Evolutionary conservation across 1,140 invertebrate genomes (phyloP), one percentile per base, ranked within the genome.

Genomic region (Tetragonula clypearis): DNA sequence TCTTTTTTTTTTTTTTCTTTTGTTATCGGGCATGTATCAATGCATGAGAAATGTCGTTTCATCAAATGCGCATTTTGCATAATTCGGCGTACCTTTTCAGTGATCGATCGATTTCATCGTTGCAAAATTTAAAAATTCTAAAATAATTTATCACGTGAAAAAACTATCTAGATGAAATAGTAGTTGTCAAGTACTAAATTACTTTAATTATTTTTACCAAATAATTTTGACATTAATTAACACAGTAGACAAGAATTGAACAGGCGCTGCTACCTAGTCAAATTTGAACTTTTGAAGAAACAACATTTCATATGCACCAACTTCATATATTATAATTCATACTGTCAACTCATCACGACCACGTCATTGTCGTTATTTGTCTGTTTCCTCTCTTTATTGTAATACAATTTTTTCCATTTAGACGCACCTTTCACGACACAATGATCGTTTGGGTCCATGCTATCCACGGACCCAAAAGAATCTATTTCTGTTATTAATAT

Each of bases 1-100:
- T 81, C 17, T 21, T 62, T 73, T 53, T 72, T 81, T 81, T 26
- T 72, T 65, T 65, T 14, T 65, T n/a, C 5, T 65, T 26, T 30
- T 35, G 26, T 15, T 35, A 56, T 65, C 26, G 17, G 53, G 5
- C 2, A 35, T 35, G 3, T 35, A 35, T 17, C 8, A 14, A 30
- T 30, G 19, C n/a, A 62, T 5, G 60, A n/a, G n/a, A 62, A n/a
- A 62, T n/a, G 23, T 12, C 23, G 23, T 12, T 12, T 23, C 60
- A 23, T 4, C 60, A 62, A 62, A 14, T 62, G n/a, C n/a, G n/a
- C n/a, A 62, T 62, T 62, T 62, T 30, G 23, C 12, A 62, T 23
- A 23, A 62, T 12, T 62, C 23, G 12, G 12, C n/a, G 60, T 23
- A n/a, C 3, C 12, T 11, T 62, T 11, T n/a, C 23, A 62, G 23